Evolutionary conservation across 2,797 vertebrate genomes (phyloP).

Genomic region (Zenarchopterus dispar): DNA sequence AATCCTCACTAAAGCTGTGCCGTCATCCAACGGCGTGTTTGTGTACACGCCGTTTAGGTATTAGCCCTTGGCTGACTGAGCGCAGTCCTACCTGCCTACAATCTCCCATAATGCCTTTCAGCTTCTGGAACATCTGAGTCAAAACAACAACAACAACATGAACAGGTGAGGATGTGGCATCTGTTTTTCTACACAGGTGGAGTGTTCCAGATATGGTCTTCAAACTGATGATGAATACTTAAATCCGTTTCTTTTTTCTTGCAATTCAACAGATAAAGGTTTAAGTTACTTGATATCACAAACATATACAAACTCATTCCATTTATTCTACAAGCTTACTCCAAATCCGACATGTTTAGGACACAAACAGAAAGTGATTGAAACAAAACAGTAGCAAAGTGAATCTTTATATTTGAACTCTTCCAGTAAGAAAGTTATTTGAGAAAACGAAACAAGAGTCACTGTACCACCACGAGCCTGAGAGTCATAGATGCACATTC

Average conservation of each 20-base stretch:
- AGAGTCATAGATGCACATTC: not conserved
- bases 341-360: not conserved
- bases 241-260: not conserved
- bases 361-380: not conserved
- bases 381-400: slow-evolving; percentile 12
- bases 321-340: no score
- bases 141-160: slow-evolving; percentile 39
- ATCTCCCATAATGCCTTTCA: slow-evolving; percentile 58
- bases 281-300: no score
- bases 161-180: slow-evolving; percentile 20
- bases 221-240: not conserved
- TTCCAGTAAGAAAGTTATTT: slow-evolving; percentile 15
- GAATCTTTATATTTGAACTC: slow-evolving; percentile 38
- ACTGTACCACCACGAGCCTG: not conserved
- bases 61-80: slow-evolving; percentile 61
- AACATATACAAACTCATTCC: no score
- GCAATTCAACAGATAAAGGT: no score
- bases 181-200: slow-evolving; percentile 9
- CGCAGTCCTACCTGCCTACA: slow-evolving; percentile 35
- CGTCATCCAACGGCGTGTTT: slow-evolving; percentile 15
- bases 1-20: slow-evolving; percentile 69
- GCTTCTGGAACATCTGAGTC: slow-evolving; percentile 35
- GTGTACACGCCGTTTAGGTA: slow-evolving; percentile 33
- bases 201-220: slow-evolving; percentile 6
- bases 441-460: slow-evolving; percentile 33